These are phyloP conservation scores for Neuroterus valhalla DNA, from an alignment of 1,140 invertebrate species.

Conservation along the genomic window DNA sequence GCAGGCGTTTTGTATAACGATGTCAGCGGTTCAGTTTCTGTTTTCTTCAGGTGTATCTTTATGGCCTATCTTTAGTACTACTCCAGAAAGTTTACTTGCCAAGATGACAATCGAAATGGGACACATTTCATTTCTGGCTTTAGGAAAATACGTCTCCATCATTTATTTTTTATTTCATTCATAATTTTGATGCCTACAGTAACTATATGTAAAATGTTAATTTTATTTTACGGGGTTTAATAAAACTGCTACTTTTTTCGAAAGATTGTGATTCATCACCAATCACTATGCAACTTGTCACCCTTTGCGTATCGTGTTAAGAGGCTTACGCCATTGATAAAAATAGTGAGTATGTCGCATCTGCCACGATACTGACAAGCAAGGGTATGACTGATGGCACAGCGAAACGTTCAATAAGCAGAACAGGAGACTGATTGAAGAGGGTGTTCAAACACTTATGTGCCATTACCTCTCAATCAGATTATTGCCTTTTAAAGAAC, in stretches of 20 bases:
- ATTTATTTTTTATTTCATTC: neutral
- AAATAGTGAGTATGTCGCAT: neutral
- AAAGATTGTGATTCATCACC: neutral
- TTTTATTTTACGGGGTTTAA: no score
- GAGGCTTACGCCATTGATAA: neutral
- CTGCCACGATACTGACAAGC: slow-evolving; percentile 1
- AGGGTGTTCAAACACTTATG: no score
- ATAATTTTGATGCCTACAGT: no score
- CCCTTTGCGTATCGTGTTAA: slow-evolving; percentile 4
- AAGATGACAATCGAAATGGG: slow-evolving; percentile 14
- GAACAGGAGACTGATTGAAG: no score
- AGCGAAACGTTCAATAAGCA: slow-evolving; percentile 8
- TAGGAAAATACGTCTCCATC: neutral
- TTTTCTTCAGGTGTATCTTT: slow-evolving; percentile 22
- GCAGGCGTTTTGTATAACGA: slow-evolving; percentile 20
- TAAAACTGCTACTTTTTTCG: neutral
- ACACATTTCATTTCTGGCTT: neutral
- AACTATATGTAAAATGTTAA: no score
- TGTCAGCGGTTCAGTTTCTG: slow-evolving; percentile 17
- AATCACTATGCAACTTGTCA: neutral
- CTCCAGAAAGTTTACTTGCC: neutral
- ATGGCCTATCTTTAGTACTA: slow-evolving; percentile 12
- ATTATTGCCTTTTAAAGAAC: neutral
- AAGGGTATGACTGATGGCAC: slow-evolving; percentile 18
- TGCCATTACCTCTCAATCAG: slow-evolving; percentile 13